Conservation (phyloP, 1,140 invertebrate genomes). For the Drosophila tsacasi region DNA sequence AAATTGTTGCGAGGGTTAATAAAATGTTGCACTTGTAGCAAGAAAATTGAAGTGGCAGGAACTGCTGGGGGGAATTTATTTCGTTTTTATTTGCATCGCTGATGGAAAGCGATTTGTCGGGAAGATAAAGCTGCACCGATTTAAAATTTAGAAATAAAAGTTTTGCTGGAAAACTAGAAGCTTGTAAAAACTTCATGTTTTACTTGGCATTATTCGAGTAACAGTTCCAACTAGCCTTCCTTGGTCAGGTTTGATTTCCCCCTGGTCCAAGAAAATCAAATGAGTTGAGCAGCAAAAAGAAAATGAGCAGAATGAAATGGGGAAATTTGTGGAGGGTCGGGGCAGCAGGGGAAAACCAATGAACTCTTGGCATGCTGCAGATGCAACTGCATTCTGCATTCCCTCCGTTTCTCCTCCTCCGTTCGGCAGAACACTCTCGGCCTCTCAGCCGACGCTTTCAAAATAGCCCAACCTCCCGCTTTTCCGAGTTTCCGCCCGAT, state of each 20-base stretch:
- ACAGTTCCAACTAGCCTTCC: neutral
- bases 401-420: constrained; percentile 1
- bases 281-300: constrained; percentile 30
- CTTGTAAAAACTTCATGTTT: neutral
- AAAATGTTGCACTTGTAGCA: constrained; percentile 54
- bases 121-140: constrained; percentile 14
- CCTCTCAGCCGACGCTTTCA: constrained; percentile 46
- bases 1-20: constrained; percentile 38
- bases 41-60: constrained; percentile 31
- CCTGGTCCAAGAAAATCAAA: constrained; percentile 23
- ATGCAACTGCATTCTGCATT: constrained; percentile 43
- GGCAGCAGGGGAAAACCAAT: constrained; percentile 55
- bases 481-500: constrained; percentile 15
- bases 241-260: constrained; percentile 26
- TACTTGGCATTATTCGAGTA: neutral
- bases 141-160: constrained; percentile 36
- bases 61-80: constrained; percentile 10
- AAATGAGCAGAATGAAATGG: constrained; percentile 20
- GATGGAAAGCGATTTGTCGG: constrained; percentile 14
- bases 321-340: neutral
- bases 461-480: constrained; percentile 38
- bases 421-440: constrained; percentile 10
- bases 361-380: constrained; percentile 67
- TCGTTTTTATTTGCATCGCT: constrained; percentile 24
- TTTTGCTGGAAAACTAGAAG: neutral